Conservation (phyloP, 2,888 invertebrate species). For the Torymus texanus region DNA sequence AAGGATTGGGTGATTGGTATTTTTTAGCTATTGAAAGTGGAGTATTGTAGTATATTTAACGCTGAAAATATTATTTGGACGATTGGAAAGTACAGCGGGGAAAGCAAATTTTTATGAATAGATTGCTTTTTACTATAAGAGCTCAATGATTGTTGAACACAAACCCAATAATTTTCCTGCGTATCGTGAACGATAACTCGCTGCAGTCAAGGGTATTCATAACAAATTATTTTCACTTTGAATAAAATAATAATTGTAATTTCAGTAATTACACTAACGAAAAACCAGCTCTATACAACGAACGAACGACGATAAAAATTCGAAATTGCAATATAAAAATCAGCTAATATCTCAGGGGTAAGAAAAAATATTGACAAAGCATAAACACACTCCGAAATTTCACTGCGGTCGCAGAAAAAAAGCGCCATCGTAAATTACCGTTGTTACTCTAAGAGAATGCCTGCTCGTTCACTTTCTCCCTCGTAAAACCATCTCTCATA, state of each 20-base stretch:
- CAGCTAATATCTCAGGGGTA: background rate
- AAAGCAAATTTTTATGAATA: too few species aligned
- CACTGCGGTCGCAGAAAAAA: background rate
- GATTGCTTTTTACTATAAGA: too few species aligned
- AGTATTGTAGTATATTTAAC: too few species aligned
- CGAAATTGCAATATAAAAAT: conserved; percentile 32
- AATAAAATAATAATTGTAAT: background rate
- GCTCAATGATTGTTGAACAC: too few species aligned
- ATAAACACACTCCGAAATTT: conserved; percentile 27
- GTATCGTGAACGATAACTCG: too few species aligned
- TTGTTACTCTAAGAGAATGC: conserved; percentile 8
- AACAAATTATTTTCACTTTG: too few species aligned
- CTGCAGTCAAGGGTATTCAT: too few species aligned
- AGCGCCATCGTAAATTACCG: conserved; percentile 41
- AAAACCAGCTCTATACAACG: background rate
- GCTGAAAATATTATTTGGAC: too few species aligned
- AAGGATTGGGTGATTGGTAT: too few species aligned
- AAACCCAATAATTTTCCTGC: too few species aligned
- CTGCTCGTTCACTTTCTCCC: conserved; percentile 37
- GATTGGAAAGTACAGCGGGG: too few species aligned
- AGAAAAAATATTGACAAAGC: conserved; percentile 48
- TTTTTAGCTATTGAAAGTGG: too few species aligned
- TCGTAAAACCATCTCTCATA: conserved; percentile 33
- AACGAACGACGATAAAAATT: background rate
- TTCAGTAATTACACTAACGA: background rate